These are phyloP conservation scores for Pristionchus maxplancki DNA, from an alignment of 2,888 invertebrate genomes.

Conservation along the genomic window DNA sequence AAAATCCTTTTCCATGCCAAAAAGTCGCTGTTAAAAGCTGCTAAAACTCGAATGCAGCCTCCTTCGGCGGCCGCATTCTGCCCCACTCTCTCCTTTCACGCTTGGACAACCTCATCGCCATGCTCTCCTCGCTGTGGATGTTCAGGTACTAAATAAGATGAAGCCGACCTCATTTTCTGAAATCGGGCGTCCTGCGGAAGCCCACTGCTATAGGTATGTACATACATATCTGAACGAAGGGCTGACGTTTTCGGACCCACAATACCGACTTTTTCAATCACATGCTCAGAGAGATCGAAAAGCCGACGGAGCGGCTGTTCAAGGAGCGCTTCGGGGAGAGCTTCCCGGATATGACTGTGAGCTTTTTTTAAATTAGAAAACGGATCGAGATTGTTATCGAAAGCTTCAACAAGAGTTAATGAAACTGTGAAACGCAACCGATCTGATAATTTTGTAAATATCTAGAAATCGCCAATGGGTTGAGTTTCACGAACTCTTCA, in stretches of 20 bases:
- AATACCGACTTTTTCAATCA: too few species aligned
- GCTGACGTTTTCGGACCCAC: too few species aligned
- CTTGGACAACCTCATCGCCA: neutral
- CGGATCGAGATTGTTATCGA: neutral
- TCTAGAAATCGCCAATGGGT: neutral
- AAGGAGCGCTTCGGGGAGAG: slow-evolving; percentile 3
- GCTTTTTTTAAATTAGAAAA: neutral
- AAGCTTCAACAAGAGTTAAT: neutral
- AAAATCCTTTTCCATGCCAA: too few species aligned
- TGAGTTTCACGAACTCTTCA: neutral
- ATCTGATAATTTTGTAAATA: neutral
- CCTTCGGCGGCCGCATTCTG: neutral
- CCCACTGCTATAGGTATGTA: too few species aligned
- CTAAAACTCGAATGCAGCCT: neutral
- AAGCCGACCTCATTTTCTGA: too few species aligned
- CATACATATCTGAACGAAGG: too few species aligned
- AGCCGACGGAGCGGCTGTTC: slow-evolving; percentile 9
- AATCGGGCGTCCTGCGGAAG: too few species aligned
- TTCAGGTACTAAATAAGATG: neutral
- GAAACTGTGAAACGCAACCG: neutral
- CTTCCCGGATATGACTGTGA: slow-evolving; percentile 29
- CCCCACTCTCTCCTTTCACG: neutral
- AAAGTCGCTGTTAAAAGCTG: too few species aligned
- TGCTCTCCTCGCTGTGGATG: slow-evolving; percentile 14
- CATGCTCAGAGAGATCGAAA: slow-evolving; percentile 15